Conservation (phyloP, 2,888 invertebrate species). For the Acrocera orbiculus region DNA sequence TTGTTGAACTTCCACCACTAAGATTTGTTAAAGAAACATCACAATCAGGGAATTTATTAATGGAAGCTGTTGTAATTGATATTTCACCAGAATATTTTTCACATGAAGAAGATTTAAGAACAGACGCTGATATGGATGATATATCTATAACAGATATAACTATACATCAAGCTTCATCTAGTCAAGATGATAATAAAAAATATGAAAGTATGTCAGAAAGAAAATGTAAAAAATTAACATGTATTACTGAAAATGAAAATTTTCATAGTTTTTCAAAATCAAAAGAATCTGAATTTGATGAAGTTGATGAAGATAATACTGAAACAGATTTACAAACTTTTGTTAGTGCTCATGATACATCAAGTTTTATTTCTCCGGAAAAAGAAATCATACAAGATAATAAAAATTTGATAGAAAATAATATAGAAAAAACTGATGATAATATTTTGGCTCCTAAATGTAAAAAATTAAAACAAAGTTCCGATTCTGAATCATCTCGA, state of each 20-base stretch:
- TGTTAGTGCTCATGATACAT: conserved; percentile 46
- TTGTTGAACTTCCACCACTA: conserved; percentile 71
- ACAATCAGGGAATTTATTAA: conserved; percentile 66
- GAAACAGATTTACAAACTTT: conserved; percentile 48
- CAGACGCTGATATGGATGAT: conserved; percentile 75
- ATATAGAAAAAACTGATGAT: conserved; percentile 9
- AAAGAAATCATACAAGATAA: conserved; percentile 15
- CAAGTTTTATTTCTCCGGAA: conserved; percentile 30
- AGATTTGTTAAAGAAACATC: conserved; percentile 80
- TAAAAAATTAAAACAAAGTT: conserved; percentile 22
- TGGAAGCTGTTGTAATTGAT: conserved; percentile 85
- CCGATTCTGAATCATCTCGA: conserved; percentile 31
- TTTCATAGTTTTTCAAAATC: conserved; percentile 47
- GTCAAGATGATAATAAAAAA: conserved; percentile 34
- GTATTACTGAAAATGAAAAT: conserved; percentile 44
- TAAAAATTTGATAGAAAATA: conserved; percentile 7
- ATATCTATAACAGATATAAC: conserved; percentile 65
- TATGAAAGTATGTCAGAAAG: conserved; percentile 37
- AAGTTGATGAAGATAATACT: conserved; percentile 38
- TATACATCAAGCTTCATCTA: conserved; percentile 36
- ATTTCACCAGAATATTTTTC: conserved; percentile 71
- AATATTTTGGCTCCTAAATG: conserved; percentile 21
- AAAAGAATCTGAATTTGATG: conserved; percentile 33
- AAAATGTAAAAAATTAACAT: conserved; percentile 45
- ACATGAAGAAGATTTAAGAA: conserved; percentile 61